A percentile compares a stretch with the other conserved stretches of the same genome.
phyloP scores from a whole-genome alignment of 2,113 vertebrate species.

The Lanius ludovicianus region DNA sequence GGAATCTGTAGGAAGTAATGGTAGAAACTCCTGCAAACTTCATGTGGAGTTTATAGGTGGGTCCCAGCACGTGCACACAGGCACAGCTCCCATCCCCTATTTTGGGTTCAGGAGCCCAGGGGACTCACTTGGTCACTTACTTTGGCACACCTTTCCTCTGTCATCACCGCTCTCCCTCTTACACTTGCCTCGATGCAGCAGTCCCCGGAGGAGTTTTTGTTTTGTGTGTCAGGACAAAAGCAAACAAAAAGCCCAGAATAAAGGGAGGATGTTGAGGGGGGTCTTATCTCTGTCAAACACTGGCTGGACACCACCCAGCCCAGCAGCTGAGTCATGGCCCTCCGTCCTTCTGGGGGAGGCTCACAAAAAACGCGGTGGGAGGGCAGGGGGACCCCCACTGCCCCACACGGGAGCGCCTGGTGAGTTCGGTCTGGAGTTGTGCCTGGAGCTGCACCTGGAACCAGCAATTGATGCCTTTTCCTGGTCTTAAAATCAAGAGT shows the following conservation, averaged over 20 bases:
- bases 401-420: fast-evolving
- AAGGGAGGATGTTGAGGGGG: conserved; percentile 32
- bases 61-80: background rate
- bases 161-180: conserved; percentile 7
- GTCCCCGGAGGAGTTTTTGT: background rate
- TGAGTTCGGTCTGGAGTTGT: fast-evolving
- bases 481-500: no score
- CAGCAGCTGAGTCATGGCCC: conserved; percentile 55
- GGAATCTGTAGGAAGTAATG: fast-evolving
- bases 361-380: fast-evolving
- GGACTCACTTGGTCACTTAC: conserved; percentile 27
- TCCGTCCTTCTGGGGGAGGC: background rate
- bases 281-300: conserved; percentile 56
- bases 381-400: fast-evolving
- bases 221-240: background rate
- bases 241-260: conserved; percentile 59
- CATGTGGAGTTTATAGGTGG: background rate
- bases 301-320: conserved; percentile 7
- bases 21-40: background rate
- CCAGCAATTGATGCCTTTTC: no score
- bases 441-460: fast-evolving
- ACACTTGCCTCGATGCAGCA: background rate
- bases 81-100: background rate
- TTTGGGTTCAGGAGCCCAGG: background rate
- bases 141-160: conserved; percentile 53